phyloP scores from a whole-genome alignment of 2,113 vertebrate species.

The Solea senegalensis region DNA sequence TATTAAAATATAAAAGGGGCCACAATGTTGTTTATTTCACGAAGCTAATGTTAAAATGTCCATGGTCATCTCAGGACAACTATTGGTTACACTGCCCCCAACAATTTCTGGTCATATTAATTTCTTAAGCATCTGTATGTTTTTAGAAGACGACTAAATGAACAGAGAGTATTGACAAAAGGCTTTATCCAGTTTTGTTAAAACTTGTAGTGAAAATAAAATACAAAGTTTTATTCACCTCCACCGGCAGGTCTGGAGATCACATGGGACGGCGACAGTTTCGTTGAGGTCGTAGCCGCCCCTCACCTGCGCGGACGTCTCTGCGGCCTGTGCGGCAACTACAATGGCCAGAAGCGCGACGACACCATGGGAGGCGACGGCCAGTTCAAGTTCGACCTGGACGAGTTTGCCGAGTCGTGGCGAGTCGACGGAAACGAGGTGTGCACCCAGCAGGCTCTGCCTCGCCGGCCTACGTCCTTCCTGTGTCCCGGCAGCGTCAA shows the following conservation, averaged over 20 bases:
- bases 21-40: too few species aligned
- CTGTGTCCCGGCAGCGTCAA: constrained; percentile 91
- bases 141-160: too few species aligned
- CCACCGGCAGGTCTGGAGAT: constrained; percentile 89
- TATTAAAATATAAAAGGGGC: too few species aligned
- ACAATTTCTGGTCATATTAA: too few species aligned
- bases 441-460: constrained; percentile 81
- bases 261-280: constrained; percentile 98
- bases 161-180: too few species aligned
- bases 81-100: too few species aligned
- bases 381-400: constrained; percentile 95
- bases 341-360: constrained; percentile 95
- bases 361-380: constrained; percentile 94
- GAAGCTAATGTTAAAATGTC: too few species aligned
- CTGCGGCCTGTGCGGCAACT: constrained; percentile 97
- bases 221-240: background rate
- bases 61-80: too few species aligned
- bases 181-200: too few species aligned
- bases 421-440: constrained; percentile 92
- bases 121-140: too few species aligned
- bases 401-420: constrained; percentile 97
- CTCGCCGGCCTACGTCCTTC: constrained; percentile 84
- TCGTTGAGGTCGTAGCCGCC: constrained; percentile 95
- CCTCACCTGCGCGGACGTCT: constrained; percentile 92
- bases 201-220: too few species aligned